A percentile compares a stretch with the other conserved stretches of the same genome.
Conservation (phyloP, 23 tunicate species). For the Halocynthia roretzi region DNA sequence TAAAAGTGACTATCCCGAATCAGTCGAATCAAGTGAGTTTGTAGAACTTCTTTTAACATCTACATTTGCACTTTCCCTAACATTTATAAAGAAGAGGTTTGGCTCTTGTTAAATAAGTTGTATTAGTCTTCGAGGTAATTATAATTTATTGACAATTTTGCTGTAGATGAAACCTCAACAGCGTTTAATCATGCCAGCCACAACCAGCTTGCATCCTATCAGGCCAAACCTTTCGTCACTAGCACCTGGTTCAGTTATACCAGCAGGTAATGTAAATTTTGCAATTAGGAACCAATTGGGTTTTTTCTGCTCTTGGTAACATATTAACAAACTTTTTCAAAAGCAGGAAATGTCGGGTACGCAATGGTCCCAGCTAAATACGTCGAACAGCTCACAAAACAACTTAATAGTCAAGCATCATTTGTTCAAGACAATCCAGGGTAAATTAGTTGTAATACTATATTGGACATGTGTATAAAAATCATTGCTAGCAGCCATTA, state of each 20-base stretch:
- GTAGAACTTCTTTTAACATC: neutral
- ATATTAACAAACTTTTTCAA: conserved; percentile 15
- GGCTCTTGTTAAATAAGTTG: too few species aligned
- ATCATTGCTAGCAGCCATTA: too few species aligned
- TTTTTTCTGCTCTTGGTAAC: neutral
- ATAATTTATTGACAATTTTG: neutral
- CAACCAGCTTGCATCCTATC: conserved; percentile 10
- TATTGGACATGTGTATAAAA: neutral
- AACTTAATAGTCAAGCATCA: conserved; percentile 33
- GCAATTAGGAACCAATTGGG: neutral
- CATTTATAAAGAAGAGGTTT: too few species aligned
- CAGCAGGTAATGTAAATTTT: conserved; percentile 2
- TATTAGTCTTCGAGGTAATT: too few species aligned
- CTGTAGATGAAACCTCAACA: conserved; percentile 27
- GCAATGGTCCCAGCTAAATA: conserved; percentile 94
- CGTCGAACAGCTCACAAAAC: conserved; percentile 76
- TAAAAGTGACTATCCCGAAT: conserved; percentile 20
- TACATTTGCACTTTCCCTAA: neutral
- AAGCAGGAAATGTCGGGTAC: conserved; percentile 69
- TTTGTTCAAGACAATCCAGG: conserved; percentile 10
- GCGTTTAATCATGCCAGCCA: conserved; percentile 81
- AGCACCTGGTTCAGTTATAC: conserved; percentile 12
- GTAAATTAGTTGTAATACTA: neutral
- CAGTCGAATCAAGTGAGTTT: conserved; percentile 16
- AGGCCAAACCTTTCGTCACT: conserved; percentile 5